Evolutionary conservation across 2,797 vertebrate genomes (phyloP), one percentile per base, ranked within the genome.

Genomic region (Intellagama lesueurii): DNA sequence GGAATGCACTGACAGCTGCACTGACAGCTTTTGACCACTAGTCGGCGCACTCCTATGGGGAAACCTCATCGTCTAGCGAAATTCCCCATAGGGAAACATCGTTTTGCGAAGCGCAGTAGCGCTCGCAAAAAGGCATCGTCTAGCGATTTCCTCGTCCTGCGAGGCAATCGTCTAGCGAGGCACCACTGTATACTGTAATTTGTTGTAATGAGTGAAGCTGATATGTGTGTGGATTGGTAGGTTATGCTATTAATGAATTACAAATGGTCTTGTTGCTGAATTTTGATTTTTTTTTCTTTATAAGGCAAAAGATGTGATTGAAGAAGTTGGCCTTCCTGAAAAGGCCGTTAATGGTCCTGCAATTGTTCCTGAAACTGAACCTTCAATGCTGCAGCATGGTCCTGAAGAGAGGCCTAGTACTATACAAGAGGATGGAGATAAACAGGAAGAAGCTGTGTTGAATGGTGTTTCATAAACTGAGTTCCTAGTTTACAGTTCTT

Each of bases 391-490:
- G 83, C 95, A 97, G 91, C 94, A 94, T 93, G 96, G 97, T 95
- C 95, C 98, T 89, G 94, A 96, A 56, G 98, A 99, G 95, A 96
- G 97, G 94, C 96, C 96, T 93, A 97, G 96, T 95, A 96, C 96
- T 92, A 95, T 97, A 94, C 95, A 97, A 85, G 98, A 94, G 88
- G 98, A 98, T 49, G 96, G 96, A 44, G 97, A 94, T 94, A 97
- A 97, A 78, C 96, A 97, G 96, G 97, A 98, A 95, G 96, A 98
- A 95, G 96, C 98, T 83, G 98, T 98, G 89, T 97, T 98, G 91
- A 99, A 99, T 87, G 99, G 99, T 94, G 97, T 99, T 96, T 99
- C 98, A 96, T 99, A 98, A 98, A 98, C 96, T 95, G 96, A 95
- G 96, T 96, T 94, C 97, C 97, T 97, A 98, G 96, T 98, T 97